Evolutionary conservation across 2,797 vertebrate genomes (phyloP).

Genomic region (Phoebastria nigripes): DNA sequence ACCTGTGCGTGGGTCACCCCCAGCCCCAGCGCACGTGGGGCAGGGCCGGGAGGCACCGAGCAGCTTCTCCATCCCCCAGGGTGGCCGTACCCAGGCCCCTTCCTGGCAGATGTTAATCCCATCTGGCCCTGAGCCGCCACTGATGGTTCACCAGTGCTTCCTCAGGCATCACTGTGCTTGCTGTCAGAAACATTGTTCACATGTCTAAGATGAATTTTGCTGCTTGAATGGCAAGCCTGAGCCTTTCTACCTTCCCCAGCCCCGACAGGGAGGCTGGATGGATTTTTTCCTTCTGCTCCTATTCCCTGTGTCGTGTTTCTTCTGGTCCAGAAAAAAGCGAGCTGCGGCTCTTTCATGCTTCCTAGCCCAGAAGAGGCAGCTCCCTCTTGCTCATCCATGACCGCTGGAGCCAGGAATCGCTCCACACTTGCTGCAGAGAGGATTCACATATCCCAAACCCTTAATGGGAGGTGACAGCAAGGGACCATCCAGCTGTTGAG

Average conservation of each 20-base stretch:
- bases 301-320: neutral
- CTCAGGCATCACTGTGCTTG: rapidly evolving
- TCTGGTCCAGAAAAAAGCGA: neutral
- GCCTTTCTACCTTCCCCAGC: neutral
- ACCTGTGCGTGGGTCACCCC: no score
- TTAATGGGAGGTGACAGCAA: neutral
- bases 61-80: no score
- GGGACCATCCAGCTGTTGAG: neutral
- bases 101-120: neutral
- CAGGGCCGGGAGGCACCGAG: neutral
- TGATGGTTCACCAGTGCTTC: neutral
- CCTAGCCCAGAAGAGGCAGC: neutral
- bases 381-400: neutral
- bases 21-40: neutral
- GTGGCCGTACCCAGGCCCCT: rapidly evolving
- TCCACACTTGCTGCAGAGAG: rapidly evolving
- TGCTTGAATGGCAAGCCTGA: neutral
- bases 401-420: rapidly evolving
- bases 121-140: neutral
- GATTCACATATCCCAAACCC: neutral
- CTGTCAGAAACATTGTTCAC: neutral
- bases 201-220: neutral
- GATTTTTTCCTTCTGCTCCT: neutral
- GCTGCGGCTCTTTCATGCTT: neutral
- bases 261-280: neutral